These are phyloP conservation scores for Dipodomys ordii DNA, from an alignment of 2,113 vertebrate species.

Conservation along the genomic window DNA sequence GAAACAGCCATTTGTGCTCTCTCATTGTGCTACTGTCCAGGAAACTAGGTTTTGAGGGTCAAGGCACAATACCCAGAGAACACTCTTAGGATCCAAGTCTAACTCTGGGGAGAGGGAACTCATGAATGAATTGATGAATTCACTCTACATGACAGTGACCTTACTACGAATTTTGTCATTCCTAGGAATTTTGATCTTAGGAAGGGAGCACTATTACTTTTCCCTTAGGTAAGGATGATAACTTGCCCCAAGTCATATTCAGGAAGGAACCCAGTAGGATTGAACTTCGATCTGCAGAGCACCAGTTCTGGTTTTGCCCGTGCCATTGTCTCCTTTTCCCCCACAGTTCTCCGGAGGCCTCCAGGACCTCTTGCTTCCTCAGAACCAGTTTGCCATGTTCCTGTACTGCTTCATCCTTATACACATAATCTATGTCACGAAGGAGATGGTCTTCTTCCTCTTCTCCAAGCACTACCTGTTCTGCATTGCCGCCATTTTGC, in stretches of 20 bases:
- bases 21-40: not conserved
- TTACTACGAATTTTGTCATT: not conserved
- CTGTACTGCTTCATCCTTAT: conserved; percentile 81
- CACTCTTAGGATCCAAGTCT: not conserved
- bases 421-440: conserved; percentile 74
- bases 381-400: conserved; percentile 81
- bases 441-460: conserved; percentile 80
- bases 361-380: conserved; percentile 77
- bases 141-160: not conserved
- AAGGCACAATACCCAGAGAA: not conserved
- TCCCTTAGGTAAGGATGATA: not conserved
- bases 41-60: not conserved
- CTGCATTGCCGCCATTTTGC: conserved; percentile 68
- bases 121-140: not conserved
- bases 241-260: not conserved
- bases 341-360: conserved; percentile 73
- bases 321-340: not conserved
- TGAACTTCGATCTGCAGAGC: not conserved
- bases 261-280: not conserved
- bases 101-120: not conserved
- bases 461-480: conserved; percentile 81
- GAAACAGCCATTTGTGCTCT: not conserved
- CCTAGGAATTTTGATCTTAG: not conserved
- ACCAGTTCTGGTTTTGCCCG: not conserved
- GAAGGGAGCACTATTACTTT: not conserved